Evolutionary conservation across 2,888 invertebrate genomes (phyloP).

Genomic region (Hydriomena furcata): DNA sequence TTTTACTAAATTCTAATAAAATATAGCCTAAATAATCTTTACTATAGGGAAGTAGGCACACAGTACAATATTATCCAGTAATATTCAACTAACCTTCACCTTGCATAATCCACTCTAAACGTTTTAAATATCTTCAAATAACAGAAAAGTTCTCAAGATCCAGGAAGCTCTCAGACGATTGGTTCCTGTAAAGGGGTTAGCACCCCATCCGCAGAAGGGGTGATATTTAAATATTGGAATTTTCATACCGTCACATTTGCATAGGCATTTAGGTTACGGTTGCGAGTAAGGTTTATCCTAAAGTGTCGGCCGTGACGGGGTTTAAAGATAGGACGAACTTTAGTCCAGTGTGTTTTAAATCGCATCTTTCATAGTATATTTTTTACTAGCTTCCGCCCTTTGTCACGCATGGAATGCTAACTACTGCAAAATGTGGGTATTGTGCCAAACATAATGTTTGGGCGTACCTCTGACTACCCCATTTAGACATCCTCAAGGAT

Average conservation of each 20-base stretch:
- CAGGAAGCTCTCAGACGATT: slow-evolving; percentile 65
- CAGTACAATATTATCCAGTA: too few species aligned
- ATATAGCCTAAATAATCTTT: too few species aligned
- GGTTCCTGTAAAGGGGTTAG: slow-evolving; percentile 35
- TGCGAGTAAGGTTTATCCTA: neutral
- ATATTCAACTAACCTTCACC: neutral
- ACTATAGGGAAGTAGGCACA: too few species aligned
- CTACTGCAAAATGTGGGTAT: too few species aligned
- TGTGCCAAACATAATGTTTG: too few species aligned
- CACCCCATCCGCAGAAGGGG: slow-evolving; percentile 32
- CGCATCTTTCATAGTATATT: too few species aligned
- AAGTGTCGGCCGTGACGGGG: neutral
- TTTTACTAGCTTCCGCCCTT: too few species aligned
- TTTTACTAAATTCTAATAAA: too few species aligned
- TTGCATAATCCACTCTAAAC: neutral
- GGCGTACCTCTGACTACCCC: too few species aligned
- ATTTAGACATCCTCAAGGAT: too few species aligned
- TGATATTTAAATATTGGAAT: slow-evolving; percentile 17
- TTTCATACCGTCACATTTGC: slow-evolving; percentile 9
- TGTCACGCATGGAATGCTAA: too few species aligned
- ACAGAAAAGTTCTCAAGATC: slow-evolving; percentile 35
- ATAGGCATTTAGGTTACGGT: neutral
- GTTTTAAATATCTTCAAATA: slow-evolving; percentile 27
- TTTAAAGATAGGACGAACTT: neutral
- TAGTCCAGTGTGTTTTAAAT: too few species aligned